These are phyloP conservation scores for Platynereis dumerilii DNA, from an alignment of 2,888 invertebrate genomes.

Conservation along the genomic window DNA sequence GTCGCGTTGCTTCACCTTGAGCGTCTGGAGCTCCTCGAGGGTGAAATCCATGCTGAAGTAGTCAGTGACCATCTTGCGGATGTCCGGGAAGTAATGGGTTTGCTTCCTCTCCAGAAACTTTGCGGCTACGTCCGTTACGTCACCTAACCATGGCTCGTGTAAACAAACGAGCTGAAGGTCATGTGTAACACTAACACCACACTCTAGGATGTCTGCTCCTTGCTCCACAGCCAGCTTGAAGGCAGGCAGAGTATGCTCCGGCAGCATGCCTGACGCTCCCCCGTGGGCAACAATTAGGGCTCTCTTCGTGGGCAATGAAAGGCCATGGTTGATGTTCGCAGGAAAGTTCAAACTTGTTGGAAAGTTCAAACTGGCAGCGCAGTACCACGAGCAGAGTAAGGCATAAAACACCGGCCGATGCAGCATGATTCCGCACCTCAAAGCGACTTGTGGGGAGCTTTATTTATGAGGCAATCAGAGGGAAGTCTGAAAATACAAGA, in stretches of 20 bases:
- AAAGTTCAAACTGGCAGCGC: too few relatives aligned
- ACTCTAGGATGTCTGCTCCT: constrained; percentile 43
- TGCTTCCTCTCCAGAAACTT: constrained; percentile 20
- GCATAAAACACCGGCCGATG: too few relatives aligned
- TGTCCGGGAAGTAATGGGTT: constrained; percentile 26
- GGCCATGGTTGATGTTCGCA: constrained; percentile 17
- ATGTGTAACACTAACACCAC: constrained; percentile 37
- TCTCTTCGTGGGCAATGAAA: constrained; percentile 23
- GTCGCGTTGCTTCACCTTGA: constrained; percentile 29
- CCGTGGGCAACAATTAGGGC: constrained; percentile 43
- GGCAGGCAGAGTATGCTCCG: constrained; percentile 39
- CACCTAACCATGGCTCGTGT: constrained; percentile 37
- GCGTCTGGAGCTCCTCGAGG: constrained; percentile 31
- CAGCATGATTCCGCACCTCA: too few relatives aligned
- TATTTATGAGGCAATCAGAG: too few relatives aligned
- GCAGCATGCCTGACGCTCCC: constrained; percentile 38
- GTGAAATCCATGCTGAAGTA: constrained; percentile 41
- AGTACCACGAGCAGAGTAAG: too few relatives aligned
- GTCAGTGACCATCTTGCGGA: constrained; percentile 25
- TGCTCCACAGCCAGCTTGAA: constrained; percentile 35
- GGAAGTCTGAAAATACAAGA: too few relatives aligned
- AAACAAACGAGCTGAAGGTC: constrained; percentile 35
- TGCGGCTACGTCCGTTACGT: constrained; percentile 32
- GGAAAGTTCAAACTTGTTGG: too few relatives aligned
- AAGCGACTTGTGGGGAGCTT: too few relatives aligned